Evolutionary conservation across 2,888 invertebrate species (phyloP), one percentile per base, ranked within the genome.

Genomic region (Sinotaia quadrata): DNA sequence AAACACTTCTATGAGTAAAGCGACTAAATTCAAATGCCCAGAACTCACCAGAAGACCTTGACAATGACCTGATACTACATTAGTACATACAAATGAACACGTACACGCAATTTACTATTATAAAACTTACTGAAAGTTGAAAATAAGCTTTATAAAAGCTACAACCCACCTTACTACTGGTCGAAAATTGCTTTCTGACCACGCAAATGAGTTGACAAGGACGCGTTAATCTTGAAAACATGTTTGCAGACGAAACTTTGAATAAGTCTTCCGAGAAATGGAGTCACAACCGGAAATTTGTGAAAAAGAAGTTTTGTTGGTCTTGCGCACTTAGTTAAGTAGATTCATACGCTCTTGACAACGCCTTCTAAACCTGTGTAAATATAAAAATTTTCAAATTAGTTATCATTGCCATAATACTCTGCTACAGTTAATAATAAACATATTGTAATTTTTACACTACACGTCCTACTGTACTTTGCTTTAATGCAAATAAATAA

Each of bases 141-240:
- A n/a, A n/a, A n/a, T n/a, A n/a, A n/a, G n/a, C 18, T 18, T 18
- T 54, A 18, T 54, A 24, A 27, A 18, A 54, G 24, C 27, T 18
- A 31, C 18, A 29, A 34, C n/a, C 18, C 57, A 57, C 76, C 72
- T 74, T 76, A 54, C 56, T 65, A 27, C 21, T 56, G 29, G 79
- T 74, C 5, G 80, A 75, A 71, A 78, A 80, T 33, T 76, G 62
- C 52, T 78, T 73, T 33, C 67, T 71, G 24, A 72, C 49, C 12
- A 75, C 58, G 65, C 67, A 67, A 36, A 77, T 37, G 37, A 68
- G 44, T 68, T 65, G 75, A 12, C 73, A 36, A 18, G 80, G 81
- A 68, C 76, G 77, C 41, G 77, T 69, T 49, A 82, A 61, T 52
- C 82, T 71, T 12, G 82, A 81, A 71, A 82, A 79, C 82, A 82